Evolutionary conservation across 37 sponge, comb jelly and placozoan genomes (phyloP), one percentile per base, ranked within the genome.

Genomic region (Petrosia ficiformis): DNA sequence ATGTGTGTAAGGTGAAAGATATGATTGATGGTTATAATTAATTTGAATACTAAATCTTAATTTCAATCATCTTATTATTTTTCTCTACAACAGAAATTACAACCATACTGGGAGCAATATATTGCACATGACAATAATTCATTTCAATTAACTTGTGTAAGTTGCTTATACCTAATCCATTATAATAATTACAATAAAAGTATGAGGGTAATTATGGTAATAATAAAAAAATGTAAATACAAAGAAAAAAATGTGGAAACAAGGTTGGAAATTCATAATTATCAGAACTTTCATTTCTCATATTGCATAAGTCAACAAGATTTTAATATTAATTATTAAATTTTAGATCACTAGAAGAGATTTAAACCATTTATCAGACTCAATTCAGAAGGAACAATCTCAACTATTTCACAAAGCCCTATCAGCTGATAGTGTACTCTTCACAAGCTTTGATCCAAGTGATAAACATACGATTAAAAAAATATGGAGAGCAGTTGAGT

Each of bases 401-500:
- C 28, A 61, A 61, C 28, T 26, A 5, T 61, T 26, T 61, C 14
- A 22, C 6, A 22, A 26, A 61, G 6, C 63, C 11, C 28, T 26
- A n/a, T 26, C 63, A 26, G 26, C n/a, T 5, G 26, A 61, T 8
- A 22, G 6, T 6, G 28, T 61, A 8, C 26, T 61, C 5, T 22
- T 5, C 5, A 6, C 36, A 3, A 34, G 2, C 34, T 29, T 26
- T 34, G 10, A 29, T 14, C 33, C 30, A 19, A 31, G 10, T 71
- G 44, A 41, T 29, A 41, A 44, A 22, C 78, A 66, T 1, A 65
- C 6, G 1, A 42, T 30, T 3, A 5, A 11, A 14, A 40, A 28
- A 33, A 73, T 82, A 66, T 87, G 88, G 88, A 72, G 43, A 2
- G 65, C 88, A 25, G 73, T 82, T 2, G 60, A 72, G 48, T 77